Evolutionary conservation across 2,113 vertebrate genomes (phyloP), one percentile per base, ranked within the genome.

Genomic region (Oplegnathus fasciatus): DNA sequence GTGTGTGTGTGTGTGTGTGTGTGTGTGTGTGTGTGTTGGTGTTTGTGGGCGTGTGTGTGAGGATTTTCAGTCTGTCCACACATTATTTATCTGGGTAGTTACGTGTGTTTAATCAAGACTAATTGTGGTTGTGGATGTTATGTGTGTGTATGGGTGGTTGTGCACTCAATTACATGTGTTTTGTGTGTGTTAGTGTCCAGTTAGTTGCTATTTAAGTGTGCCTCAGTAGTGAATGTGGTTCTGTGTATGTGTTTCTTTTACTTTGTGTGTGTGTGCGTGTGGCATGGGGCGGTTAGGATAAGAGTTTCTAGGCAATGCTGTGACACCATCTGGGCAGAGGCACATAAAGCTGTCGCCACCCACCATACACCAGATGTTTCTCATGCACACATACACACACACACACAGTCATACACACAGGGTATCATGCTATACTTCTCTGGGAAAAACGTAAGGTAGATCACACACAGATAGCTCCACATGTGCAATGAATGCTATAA

Each of bases 241-340:
- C 22, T 75, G 57, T 81, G 40, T 86, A 52, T 83, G 73, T 76
- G 81, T 87, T 81, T 75, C 70, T 72, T 79, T 88, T 80, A 72
- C 48, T 75, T 79, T 75, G 69, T 74, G 62, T 61, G 44, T 76
- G 34, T 82, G 32, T 71, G 75, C 86, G 86, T 87, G 69, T 67
- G 67, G 78, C 89, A 74, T 90, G 85, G 90, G 93, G 94, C 80
- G 91, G 91, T 94, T 93, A 93, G 89, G 89, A 95, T 93, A 90
- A 94, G 93, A 94, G 93, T 94, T 95, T 94, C 93, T 92, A 93
- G 88, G 91, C 77, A 87, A 92, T 89, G 93, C 96, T 96, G 96
- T 95, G 95, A 94, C 93, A 95, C 96, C 96, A 96, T 96, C 95
- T 96, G 96, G 95, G 93, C 94, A 89, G 88, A 93, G 84, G 94